Evolutionary conservation across 2,888 invertebrate genomes (phyloP).

Genomic region (Acholoe squamosa): DNA sequence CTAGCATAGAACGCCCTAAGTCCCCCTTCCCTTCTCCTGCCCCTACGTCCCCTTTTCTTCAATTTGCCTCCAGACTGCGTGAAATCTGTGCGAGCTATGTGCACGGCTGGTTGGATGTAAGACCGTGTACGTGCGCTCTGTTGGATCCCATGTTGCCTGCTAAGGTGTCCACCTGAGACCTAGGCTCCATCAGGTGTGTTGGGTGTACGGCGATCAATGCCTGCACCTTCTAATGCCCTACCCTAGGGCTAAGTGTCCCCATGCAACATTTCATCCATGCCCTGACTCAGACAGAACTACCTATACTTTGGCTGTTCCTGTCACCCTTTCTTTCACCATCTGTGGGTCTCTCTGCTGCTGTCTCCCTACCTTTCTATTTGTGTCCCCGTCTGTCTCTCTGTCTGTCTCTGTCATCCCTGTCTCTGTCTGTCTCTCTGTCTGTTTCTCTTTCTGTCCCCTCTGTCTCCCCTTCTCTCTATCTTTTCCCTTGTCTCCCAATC

Average conservation of each 20-base stretch:
- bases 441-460: too few species aligned
- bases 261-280: too few species aligned
- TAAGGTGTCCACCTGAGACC: conserved; percentile 12
- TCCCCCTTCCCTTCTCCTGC: not conserved
- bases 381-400: too few species aligned
- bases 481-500: too few species aligned
- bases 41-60: not conserved
- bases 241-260: not conserved
- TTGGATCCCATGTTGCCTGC: not conserved
- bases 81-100: not conserved
- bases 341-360: too few species aligned
- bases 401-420: too few species aligned
- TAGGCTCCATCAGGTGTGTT: not conserved
- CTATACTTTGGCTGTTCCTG: too few species aligned
- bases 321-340: too few species aligned
- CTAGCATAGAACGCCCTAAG: not conserved
- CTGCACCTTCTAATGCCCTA: not conserved
- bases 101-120: not conserved
- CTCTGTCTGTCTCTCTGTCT: too few species aligned
- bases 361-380: too few species aligned
- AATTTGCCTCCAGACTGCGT: not conserved
- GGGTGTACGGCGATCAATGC: not conserved
- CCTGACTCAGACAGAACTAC: too few species aligned
- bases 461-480: too few species aligned
- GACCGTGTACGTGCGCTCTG: not conserved